phyloP scores from a whole-genome alignment of 1,140 invertebrate genomes.

The Hormaphis cornu region DNA sequence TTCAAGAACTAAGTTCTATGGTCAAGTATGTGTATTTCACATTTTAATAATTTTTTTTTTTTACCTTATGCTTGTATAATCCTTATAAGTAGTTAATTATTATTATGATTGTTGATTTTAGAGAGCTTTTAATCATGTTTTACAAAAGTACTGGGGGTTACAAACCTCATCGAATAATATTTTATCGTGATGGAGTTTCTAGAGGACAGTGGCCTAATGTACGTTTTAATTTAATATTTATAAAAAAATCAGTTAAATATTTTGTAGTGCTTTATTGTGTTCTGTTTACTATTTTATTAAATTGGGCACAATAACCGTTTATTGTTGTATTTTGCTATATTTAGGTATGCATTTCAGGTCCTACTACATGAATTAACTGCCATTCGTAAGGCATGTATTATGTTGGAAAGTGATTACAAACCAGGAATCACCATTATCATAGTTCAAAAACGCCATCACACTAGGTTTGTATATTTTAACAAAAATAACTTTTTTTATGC shows the following conservation, averaged over 20 bases:
- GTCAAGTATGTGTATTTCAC: constrained; percentile 61
- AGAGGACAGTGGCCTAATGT: constrained; percentile 73
- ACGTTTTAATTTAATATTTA: constrained; percentile 36
- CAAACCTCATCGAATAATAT: constrained; percentile 92
- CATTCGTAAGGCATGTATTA: constrained; percentile 96
- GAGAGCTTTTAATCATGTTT: constrained; percentile 87
- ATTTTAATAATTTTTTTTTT: constrained; percentile 6
- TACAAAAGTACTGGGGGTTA: constrained; percentile 91
- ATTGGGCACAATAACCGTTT: background rate
- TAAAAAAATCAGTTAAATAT: background rate
- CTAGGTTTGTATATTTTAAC: constrained; percentile 46
- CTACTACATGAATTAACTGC: constrained; percentile 94
- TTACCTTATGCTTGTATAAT: background rate
- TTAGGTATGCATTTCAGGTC: constrained; percentile 60
- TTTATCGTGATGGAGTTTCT: constrained; percentile 94
- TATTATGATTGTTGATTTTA: constrained; percentile 39
- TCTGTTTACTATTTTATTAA: no score
- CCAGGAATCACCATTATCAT: constrained; percentile 99
- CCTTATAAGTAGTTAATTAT: constrained; percentile 3
- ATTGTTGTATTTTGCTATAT: constrained; percentile 23
- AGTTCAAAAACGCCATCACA: constrained; percentile 97
- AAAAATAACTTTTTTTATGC: constrained; percentile 4
- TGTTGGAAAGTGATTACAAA: constrained; percentile 93
- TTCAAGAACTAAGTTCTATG: constrained; percentile 97
- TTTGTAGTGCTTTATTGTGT: background rate